A percentile compares a stretch with the other conserved stretches of the same genome.
phyloP scores from a whole-genome alignment of 2,113 vertebrate species.

The Channa argus region DNA sequence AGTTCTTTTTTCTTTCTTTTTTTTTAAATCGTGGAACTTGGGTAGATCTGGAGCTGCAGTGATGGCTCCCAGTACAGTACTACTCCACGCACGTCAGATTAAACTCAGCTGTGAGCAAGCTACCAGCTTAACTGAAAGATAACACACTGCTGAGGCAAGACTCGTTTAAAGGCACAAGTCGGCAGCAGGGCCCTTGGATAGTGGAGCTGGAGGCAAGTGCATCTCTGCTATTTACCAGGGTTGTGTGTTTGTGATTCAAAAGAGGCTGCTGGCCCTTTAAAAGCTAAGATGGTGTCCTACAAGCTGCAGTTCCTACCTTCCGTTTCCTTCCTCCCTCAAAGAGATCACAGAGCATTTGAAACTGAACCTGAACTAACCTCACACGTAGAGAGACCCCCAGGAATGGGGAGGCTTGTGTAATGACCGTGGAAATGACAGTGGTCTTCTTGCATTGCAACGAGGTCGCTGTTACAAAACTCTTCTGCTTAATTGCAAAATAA shows the following conservation, averaged over 20 bases:
- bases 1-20: background rate
- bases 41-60: background rate
- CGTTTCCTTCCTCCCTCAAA: conserved; percentile 65
- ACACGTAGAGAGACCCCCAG: background rate
- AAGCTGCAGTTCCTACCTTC: conserved; percentile 71
- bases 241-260: conserved; percentile 4
- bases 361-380: conserved; percentile 56
- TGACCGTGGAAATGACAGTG: conserved; percentile 9
- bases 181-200: conserved; percentile 4
- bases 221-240: conserved; percentile 61
- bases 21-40: background rate
- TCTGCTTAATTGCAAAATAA: conserved; percentile 41
- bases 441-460: conserved; percentile 34
- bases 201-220: conserved; percentile 40
- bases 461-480: conserved; percentile 53
- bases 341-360: conserved; percentile 55
- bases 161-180: conserved; percentile 8
- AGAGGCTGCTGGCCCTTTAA: conserved; percentile 74
- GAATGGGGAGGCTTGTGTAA: background rate
- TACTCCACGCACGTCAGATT: background rate
- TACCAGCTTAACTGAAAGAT: background rate
- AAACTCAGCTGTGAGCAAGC: background rate
- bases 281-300: conserved; percentile 78
- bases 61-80: background rate
- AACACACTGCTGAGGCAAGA: background rate